Evolutionary conservation across 2,888 invertebrate species (phyloP), one percentile per base, ranked within the genome.

Genomic region (Agrilus cyanescens): DNA sequence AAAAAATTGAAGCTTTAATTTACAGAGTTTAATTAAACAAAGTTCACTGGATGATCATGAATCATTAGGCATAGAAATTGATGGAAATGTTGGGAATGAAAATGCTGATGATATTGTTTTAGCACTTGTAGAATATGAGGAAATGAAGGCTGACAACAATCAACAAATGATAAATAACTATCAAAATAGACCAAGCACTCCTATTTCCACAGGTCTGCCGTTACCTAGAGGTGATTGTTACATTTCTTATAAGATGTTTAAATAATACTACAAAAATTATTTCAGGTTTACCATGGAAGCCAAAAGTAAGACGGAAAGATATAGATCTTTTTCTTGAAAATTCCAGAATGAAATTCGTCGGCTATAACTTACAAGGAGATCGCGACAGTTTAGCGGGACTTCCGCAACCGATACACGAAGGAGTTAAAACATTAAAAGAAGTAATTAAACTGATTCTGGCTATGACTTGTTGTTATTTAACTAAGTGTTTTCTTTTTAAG

Each of bases 331-430:
- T 96, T 65, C 68, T 97, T 51, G 90, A 95, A 59, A 82, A 82
- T 61, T 89, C 93, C 1, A 71, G 96, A 47, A 75, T 85, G 48
- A 99, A 98, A 70, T 98, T 97, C 73, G 87, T 98, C 48, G 95
- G 96, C 0, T 98, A 91, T 63, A 85, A 85, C 41, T 74, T 98
- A 37, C 83, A 80, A 49, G 82, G 82, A 18, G 95, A 97, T 62
- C 74, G 84, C 43, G 81, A 81, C 46, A 94, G 94, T 40, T 72
- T 95, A 50, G 94, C 95, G 42, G 98, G 97, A 2, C 70, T 98
- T 43, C 98, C 98, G 1, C 85, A 88, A 57, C 96, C 97, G 0
- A 96, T 99, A 57, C 91, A 93, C 61, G 95, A 97, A 69, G 94
- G 96, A 25, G 85, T 97, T 29, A 83, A 84, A 57, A 90, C 91